Conservation (phyloP, 2,113 vertebrate genomes). For the Brachypodius melanocephalos region DNA sequence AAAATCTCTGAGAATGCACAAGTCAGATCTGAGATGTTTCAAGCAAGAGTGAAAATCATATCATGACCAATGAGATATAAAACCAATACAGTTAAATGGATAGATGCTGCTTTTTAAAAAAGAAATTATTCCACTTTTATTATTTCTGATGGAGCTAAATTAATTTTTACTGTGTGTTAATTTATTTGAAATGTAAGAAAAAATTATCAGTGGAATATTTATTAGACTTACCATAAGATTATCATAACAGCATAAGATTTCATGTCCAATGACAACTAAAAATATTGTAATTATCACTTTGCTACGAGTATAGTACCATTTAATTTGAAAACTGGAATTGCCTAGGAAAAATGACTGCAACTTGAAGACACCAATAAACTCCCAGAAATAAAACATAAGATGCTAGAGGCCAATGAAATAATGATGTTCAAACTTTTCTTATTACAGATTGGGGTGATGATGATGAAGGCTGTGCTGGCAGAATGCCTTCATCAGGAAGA, state of each 20-base stretch:
- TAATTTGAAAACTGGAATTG: not conserved
- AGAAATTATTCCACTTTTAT: not conserved
- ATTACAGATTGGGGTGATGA: not conserved
- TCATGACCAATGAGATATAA: not conserved
- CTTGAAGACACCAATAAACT: not conserved
- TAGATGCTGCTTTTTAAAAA: not conserved
- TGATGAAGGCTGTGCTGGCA: not conserved
- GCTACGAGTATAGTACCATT: not conserved
- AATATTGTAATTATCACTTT: not conserved
- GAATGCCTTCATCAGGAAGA: not conserved
- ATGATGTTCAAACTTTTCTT: not conserved
- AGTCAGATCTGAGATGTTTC: not conserved
- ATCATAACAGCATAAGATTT: not conserved
- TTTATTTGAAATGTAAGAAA: not conserved
- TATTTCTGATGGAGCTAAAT: not conserved
- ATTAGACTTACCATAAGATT: not conserved
- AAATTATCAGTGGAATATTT: not conserved
- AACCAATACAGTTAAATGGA: not conserved
- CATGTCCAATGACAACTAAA: not conserved
- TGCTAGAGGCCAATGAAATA: not conserved
- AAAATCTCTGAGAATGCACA: not conserved
- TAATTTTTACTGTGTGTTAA: not conserved
- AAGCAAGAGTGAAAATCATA: not conserved
- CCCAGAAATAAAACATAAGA: not conserved
- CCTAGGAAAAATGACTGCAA: not conserved